Conservation (phyloP, 2,113 vertebrate species). For the Grammomys dolichurus region DNA sequence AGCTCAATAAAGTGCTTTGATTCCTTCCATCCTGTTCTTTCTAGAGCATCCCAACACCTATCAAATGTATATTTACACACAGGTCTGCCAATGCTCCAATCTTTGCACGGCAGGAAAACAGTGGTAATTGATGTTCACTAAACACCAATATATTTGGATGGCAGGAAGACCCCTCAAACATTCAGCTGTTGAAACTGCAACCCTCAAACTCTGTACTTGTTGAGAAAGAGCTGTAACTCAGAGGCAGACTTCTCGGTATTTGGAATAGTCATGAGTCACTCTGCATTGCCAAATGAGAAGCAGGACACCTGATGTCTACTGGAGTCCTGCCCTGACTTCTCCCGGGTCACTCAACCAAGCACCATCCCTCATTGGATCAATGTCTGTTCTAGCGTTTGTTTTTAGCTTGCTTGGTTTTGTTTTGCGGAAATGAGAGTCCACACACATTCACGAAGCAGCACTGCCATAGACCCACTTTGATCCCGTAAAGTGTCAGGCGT, state of each 20-base stretch:
- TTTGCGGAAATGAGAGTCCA: slow-evolving; percentile 28
- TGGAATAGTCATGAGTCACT: background rate
- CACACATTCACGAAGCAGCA: slow-evolving; percentile 53
- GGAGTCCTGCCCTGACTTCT: background rate
- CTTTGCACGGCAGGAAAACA: slow-evolving; percentile 21
- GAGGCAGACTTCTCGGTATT: background rate
- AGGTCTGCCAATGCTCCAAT: background rate
- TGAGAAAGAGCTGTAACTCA: background rate
- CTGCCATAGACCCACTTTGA: slow-evolving; percentile 76
- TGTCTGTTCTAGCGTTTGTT: background rate
- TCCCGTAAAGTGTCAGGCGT: slow-evolving; percentile 65
- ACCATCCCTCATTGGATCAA: background rate
- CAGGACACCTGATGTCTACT: background rate
- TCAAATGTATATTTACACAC: background rate
- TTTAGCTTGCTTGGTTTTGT: background rate
- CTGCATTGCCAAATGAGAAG: background rate
- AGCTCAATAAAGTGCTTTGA: background rate
- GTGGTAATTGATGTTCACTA: background rate
- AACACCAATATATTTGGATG: slow-evolving; percentile 9
- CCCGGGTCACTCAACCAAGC: background rate
- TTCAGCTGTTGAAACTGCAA: background rate
- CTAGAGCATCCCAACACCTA: background rate
- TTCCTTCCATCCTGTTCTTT: background rate
- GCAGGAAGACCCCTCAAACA: background rate
- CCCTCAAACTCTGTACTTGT: background rate